phyloP scores from a whole-genome alignment of 2,797 vertebrate genomes.

The Coracias cyanogaster region DNA sequence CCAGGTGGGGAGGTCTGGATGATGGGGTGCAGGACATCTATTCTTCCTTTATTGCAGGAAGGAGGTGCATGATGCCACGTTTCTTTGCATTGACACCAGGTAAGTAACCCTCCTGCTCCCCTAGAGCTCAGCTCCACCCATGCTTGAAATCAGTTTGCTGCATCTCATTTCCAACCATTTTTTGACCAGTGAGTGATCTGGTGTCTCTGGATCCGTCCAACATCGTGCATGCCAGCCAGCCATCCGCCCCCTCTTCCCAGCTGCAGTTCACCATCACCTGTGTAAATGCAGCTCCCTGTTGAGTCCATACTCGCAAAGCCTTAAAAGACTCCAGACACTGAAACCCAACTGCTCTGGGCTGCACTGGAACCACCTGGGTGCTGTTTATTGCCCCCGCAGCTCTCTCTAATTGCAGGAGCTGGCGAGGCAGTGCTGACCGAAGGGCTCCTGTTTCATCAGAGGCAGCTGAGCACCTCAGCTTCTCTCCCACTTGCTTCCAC shows the following conservation, averaged over 20 bases:
- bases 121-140: background rate
- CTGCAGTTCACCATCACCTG: background rate
- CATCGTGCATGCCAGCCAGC: rapidly evolving
- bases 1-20: background rate
- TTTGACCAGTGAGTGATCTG: background rate
- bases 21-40: background rate
- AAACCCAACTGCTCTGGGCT: background rate
- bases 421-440: background rate
- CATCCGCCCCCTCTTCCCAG: background rate
- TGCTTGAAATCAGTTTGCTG: background rate
- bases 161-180: background rate
- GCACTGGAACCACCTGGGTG: background rate
- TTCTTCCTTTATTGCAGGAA: background rate
- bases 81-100: background rate
- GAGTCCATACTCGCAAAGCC: background rate
- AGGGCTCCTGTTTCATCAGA: background rate
- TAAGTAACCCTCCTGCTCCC: background rate
- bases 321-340: background rate
- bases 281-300: background rate
- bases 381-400: background rate
- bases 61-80: background rate
- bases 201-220: background rate
- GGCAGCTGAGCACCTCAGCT: background rate
- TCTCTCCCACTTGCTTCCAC: background rate
- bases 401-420: background rate